These are phyloP conservation scores for Drosophila watanabei DNA, from an alignment of 1,140 invertebrate genomes.

Conservation along the genomic window DNA sequence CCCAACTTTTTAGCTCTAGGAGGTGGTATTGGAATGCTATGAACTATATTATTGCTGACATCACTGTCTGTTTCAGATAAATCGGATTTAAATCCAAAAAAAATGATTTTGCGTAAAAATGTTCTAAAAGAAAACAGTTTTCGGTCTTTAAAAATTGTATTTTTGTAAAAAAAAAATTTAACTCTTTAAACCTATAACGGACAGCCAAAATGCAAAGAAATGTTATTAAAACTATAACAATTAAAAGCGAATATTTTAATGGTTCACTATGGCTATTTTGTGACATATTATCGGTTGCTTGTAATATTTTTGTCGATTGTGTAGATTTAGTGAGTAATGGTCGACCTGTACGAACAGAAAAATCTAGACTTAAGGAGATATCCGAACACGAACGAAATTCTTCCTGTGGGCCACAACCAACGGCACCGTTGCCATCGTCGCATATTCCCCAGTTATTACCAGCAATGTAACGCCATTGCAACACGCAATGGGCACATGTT, in stretches of 20 bases:
- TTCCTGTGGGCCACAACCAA: conserved; percentile 90
- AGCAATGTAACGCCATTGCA: conserved; percentile 82
- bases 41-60: not conserved
- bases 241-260: conserved; percentile 83
- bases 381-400: conserved; percentile 95
- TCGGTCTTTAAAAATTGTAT: not conserved
- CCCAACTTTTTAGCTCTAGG: conserved; percentile 28
- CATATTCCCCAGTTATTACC: conserved; percentile 87
- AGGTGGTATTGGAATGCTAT: conserved; percentile 29
- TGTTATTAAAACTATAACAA: conserved; percentile 85
- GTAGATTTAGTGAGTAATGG: conserved; percentile 53
- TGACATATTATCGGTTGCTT: conserved; percentile 11
- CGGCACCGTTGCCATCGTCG: conserved; percentile 73
- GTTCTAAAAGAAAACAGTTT: not conserved
- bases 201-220: conserved; percentile 86
- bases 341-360: conserved; percentile 54
- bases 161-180: conserved; percentile 3
- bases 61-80: not conserved
- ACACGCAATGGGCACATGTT: conserved; percentile 87
- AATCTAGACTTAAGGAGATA: conserved; percentile 89
- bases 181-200: conserved; percentile 77
- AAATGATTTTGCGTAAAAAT: not conserved
- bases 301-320: not conserved
- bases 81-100: not conserved
- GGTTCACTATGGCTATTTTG: conserved; percentile 18